A percentile compares a stretch with the other conserved stretches of the same genome.
phyloP scores from a whole-genome alignment of 2,888 invertebrate species.

The Ditylenchus weischeri region DNA sequence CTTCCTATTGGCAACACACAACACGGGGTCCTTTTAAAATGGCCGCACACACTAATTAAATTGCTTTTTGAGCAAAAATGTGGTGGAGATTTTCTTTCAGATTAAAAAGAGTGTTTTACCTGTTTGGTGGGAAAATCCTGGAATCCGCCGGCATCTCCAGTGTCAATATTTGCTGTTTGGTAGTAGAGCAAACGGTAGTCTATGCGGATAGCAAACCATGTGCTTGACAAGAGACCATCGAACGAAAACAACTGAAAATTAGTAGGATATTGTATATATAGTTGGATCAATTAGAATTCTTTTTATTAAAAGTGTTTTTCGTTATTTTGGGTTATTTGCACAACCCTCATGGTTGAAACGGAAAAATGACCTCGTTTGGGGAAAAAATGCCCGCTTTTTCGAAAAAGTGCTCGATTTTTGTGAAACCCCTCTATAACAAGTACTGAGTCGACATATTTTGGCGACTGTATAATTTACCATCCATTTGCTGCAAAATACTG shows the following conservation, averaged over 20 bases:
- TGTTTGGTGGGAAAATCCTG: conserved; percentile 33
- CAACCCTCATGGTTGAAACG: no score
- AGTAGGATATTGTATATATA: conserved; percentile 8
- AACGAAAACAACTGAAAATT: conserved; percentile 53
- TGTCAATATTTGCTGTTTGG: background rate
- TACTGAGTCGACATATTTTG: no score
- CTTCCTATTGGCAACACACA: no score
- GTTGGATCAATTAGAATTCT: background rate
- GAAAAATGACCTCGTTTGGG: no score
- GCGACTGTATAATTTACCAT: no score
- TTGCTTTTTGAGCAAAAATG: conserved; percentile 13
- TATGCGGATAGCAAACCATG: conserved; percentile 56
- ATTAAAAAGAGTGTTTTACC: conserved; percentile 18
- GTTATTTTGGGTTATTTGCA: no score
- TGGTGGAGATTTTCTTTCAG: background rate
- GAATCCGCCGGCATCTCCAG: conserved; percentile 16
- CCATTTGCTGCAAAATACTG: no score
- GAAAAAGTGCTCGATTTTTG: no score
- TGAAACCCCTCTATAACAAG: no score
- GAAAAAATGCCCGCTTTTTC: no score
- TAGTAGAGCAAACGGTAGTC: conserved; percentile 51
- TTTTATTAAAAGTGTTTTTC: no score
- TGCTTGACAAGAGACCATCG: conserved; percentile 50
- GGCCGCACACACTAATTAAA: background rate
- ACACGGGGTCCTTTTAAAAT: no score